These are phyloP conservation scores for Brenthis hecate DNA, from an alignment of 2,888 invertebrate species.

Conservation along the genomic window DNA sequence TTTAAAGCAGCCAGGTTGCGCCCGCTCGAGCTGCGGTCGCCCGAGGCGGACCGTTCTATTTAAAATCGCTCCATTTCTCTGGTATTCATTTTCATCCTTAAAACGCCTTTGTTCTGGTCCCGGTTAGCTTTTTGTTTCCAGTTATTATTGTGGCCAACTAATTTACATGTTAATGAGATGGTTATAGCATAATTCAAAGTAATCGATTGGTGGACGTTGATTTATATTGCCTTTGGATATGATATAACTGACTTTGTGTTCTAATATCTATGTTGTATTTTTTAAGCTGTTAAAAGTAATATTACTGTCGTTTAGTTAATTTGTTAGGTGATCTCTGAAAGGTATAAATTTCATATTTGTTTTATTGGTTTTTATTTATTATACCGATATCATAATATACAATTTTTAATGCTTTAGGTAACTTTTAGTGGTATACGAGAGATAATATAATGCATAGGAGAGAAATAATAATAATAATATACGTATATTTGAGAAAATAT, in stretches of 20 bases:
- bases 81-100: conserved; percentile 77
- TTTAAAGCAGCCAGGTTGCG: conserved; percentile 49
- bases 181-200: conserved; percentile 44
- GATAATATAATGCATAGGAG: too few species aligned
- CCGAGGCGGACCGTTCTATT: conserved; percentile 74
- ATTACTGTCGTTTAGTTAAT: not conserved
- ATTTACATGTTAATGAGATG: conserved; percentile 79
- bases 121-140: conserved; percentile 57
- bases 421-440: too few species aligned
- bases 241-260: conserved; percentile 3
- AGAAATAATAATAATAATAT: too few species aligned
- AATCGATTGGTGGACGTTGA: conserved; percentile 41
- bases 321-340: too few species aligned
- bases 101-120: conserved; percentile 72
- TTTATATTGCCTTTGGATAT: conserved; percentile 30
- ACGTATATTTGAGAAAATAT: too few species aligned
- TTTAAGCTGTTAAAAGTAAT: not conserved
- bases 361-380: too few species aligned
- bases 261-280: not conserved
- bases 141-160: conserved; percentile 76
- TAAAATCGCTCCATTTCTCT: conserved; percentile 77
- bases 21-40: conserved; percentile 61
- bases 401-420: too few species aligned
- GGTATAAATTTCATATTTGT: too few species aligned
- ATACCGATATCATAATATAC: too few species aligned